A percentile compares a stretch with the other conserved stretches of the same genome.
These are phyloP conservation scores for Acipenser transmontanus DNA, from an alignment of 2,797 vertebrate species.

Conservation along the genomic window DNA sequence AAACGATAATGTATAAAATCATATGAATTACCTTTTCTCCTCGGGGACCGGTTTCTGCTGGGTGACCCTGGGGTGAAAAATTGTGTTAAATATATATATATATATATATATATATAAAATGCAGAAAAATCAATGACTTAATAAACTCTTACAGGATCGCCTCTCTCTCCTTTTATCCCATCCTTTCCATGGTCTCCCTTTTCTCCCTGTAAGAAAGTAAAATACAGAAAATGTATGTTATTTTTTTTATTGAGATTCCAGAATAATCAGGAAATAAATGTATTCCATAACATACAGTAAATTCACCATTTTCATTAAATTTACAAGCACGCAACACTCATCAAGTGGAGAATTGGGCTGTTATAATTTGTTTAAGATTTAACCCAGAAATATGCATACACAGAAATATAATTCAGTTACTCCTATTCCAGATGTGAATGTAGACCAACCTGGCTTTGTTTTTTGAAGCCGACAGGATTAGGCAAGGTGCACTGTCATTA, in stretches of 20 bases:
- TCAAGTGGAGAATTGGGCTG: background rate
- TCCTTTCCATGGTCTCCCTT: conserved; percentile 51
- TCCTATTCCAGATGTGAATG: too few relatives aligned
- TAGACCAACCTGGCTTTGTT: too few relatives aligned
- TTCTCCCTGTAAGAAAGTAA: conserved; percentile 57
- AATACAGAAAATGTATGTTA: conserved; percentile 18
- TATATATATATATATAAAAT: background rate
- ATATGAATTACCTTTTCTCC: conserved; percentile 66
- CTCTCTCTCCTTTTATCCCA: conserved; percentile 66
- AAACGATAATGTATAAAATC: too few relatives aligned
- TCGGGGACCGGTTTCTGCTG: conserved; percentile 61
- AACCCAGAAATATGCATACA: background rate
- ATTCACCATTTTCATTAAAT: too few relatives aligned
- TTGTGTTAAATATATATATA: conserved; percentile 5
- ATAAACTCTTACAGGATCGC: conserved; percentile 69
- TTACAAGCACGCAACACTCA: conserved; percentile 9
- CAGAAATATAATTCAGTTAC: background rate
- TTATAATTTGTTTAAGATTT: background rate
- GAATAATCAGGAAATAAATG: too few relatives aligned
- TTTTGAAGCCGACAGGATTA: too few relatives aligned
- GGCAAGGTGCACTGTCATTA: too few relatives aligned
- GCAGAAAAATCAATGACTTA: too few relatives aligned
- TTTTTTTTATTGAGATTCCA: too few relatives aligned
- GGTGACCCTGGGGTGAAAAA: conserved; percentile 55
- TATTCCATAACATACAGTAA: too few relatives aligned